phyloP scores from a whole-genome alignment of 2,888 invertebrate species.

The Drosophila anceps region DNA sequence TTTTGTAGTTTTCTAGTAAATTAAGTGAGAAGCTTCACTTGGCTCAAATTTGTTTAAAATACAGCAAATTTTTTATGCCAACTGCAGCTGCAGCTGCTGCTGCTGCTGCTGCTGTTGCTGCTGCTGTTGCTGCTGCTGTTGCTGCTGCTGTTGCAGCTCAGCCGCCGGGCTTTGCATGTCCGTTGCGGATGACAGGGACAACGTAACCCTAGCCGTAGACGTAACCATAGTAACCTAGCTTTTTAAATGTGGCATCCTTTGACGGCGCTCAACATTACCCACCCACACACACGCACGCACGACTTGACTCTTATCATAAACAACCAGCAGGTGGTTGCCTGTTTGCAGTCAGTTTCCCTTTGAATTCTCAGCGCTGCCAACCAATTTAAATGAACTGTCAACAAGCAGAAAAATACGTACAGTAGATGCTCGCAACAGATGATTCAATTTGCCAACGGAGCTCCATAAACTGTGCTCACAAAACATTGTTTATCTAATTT shows the following conservation, averaged over 20 bases:
- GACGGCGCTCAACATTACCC: constrained; percentile 16
- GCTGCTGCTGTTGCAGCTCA: too few relatives aligned
- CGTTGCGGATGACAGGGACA: neutral
- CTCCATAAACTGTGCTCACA: neutral
- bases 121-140: neutral
- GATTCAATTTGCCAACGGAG: neutral
- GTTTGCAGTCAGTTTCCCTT: constrained; percentile 35
- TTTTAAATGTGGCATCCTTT: constrained; percentile 28
- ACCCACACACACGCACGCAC: constrained; percentile 1
- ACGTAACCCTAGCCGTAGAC: constrained; percentile 25
- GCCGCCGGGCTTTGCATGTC: constrained; percentile 22
- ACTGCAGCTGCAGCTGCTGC: constrained; percentile 2
- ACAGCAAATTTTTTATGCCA: neutral
- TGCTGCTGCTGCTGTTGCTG: neutral
- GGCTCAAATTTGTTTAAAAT: constrained; percentile 23
- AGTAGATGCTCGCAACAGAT: neutral
- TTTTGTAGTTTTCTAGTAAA: neutral
- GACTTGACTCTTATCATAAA: constrained; percentile 34
- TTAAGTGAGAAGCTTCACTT: neutral
- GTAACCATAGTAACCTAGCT: constrained; percentile 23
- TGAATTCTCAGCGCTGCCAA: constrained; percentile 23
- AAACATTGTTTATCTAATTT: neutral
- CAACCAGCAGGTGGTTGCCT: constrained; percentile 17
- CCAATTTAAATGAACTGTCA: constrained; percentile 62
- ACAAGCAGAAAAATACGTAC: constrained; percentile 16